phyloP scores from a whole-genome alignment of 2,797 vertebrate species.

The Lophotriccus pileatus region DNA sequence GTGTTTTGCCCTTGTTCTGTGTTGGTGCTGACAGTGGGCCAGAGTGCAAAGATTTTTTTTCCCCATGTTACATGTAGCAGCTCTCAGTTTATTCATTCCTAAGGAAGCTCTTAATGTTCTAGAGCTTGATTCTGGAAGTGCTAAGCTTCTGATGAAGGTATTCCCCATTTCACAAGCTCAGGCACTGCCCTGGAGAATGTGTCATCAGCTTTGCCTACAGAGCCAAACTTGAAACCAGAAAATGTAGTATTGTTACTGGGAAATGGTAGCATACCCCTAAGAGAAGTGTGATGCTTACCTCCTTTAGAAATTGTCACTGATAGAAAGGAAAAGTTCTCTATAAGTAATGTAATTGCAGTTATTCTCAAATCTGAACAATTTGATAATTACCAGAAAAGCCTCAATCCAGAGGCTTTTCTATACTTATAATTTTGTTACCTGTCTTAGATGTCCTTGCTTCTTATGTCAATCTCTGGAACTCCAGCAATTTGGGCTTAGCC shows the following conservation, averaged over 20 bases:
- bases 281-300: not conserved
- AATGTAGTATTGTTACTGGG: not conserved
- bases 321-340: not conserved
- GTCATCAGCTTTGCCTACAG: not conserved
- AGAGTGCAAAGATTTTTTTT: not conserved
- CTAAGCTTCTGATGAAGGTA: not conserved
- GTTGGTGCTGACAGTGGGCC: not conserved
- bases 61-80: not conserved
- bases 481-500: not conserved
- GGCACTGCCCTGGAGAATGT: not conserved
- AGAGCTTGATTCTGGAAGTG: not conserved
- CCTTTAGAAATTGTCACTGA: not conserved
- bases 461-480: not conserved
- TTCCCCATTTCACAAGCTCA: not conserved
- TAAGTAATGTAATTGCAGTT: not conserved
- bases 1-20: not conserved
- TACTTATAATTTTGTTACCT: not conserved
- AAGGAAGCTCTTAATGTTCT: not conserved
- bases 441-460: not conserved
- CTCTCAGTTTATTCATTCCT: not conserved
- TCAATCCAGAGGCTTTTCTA: not conserved
- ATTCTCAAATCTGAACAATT: not conserved
- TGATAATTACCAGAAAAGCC: not conserved
- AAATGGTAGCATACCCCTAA: not conserved
- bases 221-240: not conserved